These are phyloP conservation scores for Oriolus oriolus DNA, from an alignment of 2,113 vertebrate species.

Conservation along the genomic window DNA sequence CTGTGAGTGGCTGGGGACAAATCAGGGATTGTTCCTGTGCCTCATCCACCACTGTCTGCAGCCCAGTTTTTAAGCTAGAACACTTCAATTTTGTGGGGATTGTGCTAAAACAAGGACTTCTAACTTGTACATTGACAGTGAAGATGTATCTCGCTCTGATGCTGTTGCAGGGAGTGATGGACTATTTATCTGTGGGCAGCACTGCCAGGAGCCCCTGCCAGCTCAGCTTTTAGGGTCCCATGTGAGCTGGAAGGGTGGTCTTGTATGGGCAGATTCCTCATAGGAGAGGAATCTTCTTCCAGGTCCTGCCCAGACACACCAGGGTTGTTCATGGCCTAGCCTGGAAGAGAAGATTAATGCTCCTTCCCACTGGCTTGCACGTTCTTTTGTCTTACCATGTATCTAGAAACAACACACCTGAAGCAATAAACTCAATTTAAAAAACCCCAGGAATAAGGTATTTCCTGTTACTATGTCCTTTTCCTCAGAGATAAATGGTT, in stretches of 20 bases:
- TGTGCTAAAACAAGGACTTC: neutral
- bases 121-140: neutral
- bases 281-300: neutral
- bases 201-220: neutral
- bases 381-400: neutral
- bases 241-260: neutral
- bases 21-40: neutral
- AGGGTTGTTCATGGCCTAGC: neutral
- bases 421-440: neutral
- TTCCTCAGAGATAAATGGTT: neutral
- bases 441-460: neutral
- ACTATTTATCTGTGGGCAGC: neutral
- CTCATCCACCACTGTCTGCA: neutral
- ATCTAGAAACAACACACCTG: neutral
- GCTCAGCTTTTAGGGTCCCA: neutral
- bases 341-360: neutral
- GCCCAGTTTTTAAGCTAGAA: neutral
- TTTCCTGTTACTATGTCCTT: neutral
- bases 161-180: neutral
- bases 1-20: neutral
- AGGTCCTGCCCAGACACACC: neutral
- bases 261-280: neutral
- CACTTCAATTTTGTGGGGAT: neutral
- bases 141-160: rapidly evolving
- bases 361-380: neutral